These are phyloP conservation scores for Hypena proboscidalis DNA, from an alignment of 2,888 invertebrate genomes.

Conservation along the genomic window DNA sequence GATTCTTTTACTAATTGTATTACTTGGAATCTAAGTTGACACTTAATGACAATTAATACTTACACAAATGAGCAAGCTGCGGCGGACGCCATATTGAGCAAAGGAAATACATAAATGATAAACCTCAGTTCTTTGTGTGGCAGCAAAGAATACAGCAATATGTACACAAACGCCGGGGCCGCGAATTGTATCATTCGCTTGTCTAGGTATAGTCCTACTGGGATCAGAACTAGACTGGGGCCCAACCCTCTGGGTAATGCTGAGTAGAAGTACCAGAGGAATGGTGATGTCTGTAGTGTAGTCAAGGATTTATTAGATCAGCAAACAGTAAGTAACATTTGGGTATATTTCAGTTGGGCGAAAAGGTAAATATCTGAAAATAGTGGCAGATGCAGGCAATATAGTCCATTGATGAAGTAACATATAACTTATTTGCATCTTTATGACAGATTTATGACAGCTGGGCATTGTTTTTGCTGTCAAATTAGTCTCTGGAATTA, in stretches of 20 bases:
- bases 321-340: not conserved
- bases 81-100: conserved; percentile 96
- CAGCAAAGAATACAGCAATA: conserved; percentile 95
- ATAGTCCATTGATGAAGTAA: too few species aligned
- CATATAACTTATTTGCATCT: too few species aligned
- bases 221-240: conserved; percentile 91
- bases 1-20: too few species aligned
- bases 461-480: too few species aligned
- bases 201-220: conserved; percentile 91
- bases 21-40: too few species aligned
- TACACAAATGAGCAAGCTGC: conserved; percentile 95
- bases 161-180: conserved; percentile 91
- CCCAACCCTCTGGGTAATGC: conserved; percentile 97
- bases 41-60: conserved; percentile 75
- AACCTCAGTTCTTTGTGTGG: conserved; percentile 99
- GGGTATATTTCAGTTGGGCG: too few species aligned
- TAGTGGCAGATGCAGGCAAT: too few species aligned
- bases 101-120: conserved; percentile 98
- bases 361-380: too few species aligned
- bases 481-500: too few species aligned
- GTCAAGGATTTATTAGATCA: conserved; percentile 31
- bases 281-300: conserved; percentile 92
- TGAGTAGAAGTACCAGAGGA: conserved; percentile 99
- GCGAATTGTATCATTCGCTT: conserved; percentile 88
- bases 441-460: too few species aligned